Conservation (phyloP, 2,113 vertebrate genomes). For the Festucalex cinctus region DNA sequence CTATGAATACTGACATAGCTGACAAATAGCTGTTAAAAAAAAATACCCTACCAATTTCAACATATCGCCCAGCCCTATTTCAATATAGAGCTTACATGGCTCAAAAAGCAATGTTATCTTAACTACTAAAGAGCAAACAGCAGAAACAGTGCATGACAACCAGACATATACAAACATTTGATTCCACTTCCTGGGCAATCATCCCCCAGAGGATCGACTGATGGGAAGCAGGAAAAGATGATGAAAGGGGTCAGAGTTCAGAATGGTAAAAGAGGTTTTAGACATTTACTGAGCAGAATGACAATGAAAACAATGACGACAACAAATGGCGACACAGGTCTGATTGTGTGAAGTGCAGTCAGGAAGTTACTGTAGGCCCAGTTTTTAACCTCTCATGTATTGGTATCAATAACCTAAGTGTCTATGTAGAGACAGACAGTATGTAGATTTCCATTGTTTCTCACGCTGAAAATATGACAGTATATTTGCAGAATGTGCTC, state of each 20-base stretch:
- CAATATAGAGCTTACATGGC: constrained; percentile 30
- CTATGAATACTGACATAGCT: not conserved
- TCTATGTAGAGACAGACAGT: not conserved
- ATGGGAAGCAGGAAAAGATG: constrained; percentile 85
- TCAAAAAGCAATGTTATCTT: constrained; percentile 55
- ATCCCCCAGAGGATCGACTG: constrained; percentile 94
- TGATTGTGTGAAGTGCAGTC: constrained; percentile 21
- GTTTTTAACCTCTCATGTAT: not conserved
- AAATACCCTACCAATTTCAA: not conserved
- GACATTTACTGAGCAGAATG: constrained; percentile 38
- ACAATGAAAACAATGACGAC: not conserved
- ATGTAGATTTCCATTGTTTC: not conserved
- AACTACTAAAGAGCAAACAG: constrained; percentile 57
- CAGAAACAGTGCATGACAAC: constrained; percentile 55
- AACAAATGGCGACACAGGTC: constrained; percentile 2
- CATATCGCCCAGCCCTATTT: constrained; percentile 12
- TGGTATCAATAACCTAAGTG: not conserved
- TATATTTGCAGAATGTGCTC: not conserved
- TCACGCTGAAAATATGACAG: not conserved
- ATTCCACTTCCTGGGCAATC: constrained; percentile 94
- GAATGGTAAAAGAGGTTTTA: constrained; percentile 51
- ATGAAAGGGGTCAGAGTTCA: constrained; percentile 82
- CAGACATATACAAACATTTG: constrained; percentile 97
- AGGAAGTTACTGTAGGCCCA: constrained; percentile 9
- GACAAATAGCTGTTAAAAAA: not conserved